Evolutionary conservation across 2,888 invertebrate genomes (phyloP), one percentile per base, ranked within the genome.

Genomic region (Drosophila melanocephala): DNA sequence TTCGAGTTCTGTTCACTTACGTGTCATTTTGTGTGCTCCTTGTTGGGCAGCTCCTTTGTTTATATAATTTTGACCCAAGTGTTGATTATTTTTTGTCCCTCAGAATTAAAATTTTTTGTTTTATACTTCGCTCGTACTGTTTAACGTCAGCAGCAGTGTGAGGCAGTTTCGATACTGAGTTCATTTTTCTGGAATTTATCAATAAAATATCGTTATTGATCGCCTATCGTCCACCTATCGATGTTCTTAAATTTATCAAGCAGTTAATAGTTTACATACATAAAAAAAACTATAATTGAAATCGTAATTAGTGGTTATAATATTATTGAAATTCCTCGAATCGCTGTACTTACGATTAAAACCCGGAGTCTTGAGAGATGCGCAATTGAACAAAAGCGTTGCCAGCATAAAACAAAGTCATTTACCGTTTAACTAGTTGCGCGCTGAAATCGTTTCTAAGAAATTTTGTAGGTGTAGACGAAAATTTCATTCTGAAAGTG

Each of bases 11-110:
- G 30, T 12, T 5, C 9, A 89, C 84, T 88, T 81, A 85, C 84
- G 84, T 78, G 84, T 85, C 84, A 85, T 85, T 53, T 73, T 80
- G 47, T 62, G 53, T 56, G 72, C 59, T 81, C 62, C 65, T 75
- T 47, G 47, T 65, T 51, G 26, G 65, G 77, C 66, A 69, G 65
- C 60, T 72, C 35, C 56, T 44, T 53, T 62, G 26, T 53, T 37
- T 44, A 30, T 51, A 26, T 37, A 64, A 80, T 50, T 76, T 79
- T 51, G 50, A 63, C 60, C 68, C 77, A 59, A 72, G 28, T 57
- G 37, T 55, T 51, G n/a, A 52, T 19, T 61, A n/a, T 53, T 58
- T 26, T 37, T 66, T 60, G 39, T 39, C 47, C 57, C 42, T 71
- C 32, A 51, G 50, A 35, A 28, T 19, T 3, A 33, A 22, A 57